Percentiles rank a stretch among this genome's conserved stretches.
Evolutionary conservation across 1,140 invertebrate species (phyloP).

Genomic region (Dendrolimus kikuchii): DNA sequence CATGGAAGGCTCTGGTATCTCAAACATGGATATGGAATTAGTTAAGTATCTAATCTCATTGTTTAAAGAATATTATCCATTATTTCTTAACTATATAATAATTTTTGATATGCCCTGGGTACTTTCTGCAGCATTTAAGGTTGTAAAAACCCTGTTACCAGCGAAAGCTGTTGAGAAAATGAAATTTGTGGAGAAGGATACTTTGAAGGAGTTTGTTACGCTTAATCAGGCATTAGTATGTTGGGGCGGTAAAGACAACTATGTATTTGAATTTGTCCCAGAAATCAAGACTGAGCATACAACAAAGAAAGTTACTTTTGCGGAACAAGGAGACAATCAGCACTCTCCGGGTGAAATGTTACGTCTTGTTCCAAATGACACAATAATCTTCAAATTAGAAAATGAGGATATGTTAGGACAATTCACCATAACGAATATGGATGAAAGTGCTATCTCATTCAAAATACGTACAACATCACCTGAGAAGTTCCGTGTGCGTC

Average conservation of each 20-base stretch:
- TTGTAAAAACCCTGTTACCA: slow-evolving; percentile 92
- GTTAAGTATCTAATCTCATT: slow-evolving; percentile 88
- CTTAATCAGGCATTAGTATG: slow-evolving; percentile 81
- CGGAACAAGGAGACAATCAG: slow-evolving; percentile 51
- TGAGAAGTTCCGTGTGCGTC: slow-evolving; percentile 92
- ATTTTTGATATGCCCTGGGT: slow-evolving; percentile 97
- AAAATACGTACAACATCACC: slow-evolving; percentile 85
- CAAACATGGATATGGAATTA: slow-evolving; percentile 92
- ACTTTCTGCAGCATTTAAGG: slow-evolving; percentile 92
- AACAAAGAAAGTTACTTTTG: slow-evolving; percentile 71
- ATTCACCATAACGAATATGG: slow-evolving; percentile 79
- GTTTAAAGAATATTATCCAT: slow-evolving; percentile 93
- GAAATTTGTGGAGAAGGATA: slow-evolving; percentile 88
- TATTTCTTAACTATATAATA: slow-evolving; percentile 91
- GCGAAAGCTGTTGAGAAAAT: slow-evolving; percentile 92
- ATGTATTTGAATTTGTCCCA: slow-evolving; percentile 80
- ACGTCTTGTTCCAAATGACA: slow-evolving; percentile 73
- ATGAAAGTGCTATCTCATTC: slow-evolving; percentile 79
- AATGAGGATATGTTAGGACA: slow-evolving; percentile 77
- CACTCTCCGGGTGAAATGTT: slow-evolving; percentile 63
- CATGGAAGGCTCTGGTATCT: slow-evolving; percentile 87
- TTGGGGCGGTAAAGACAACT: slow-evolving; percentile 91
- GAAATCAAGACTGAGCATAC: slow-evolving; percentile 67
- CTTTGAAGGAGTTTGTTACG: slow-evolving; percentile 83
- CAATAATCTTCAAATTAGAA: slow-evolving; percentile 77